Conservation (phyloP, 2,888 invertebrate species). For the Euzetes globulus region DNA sequence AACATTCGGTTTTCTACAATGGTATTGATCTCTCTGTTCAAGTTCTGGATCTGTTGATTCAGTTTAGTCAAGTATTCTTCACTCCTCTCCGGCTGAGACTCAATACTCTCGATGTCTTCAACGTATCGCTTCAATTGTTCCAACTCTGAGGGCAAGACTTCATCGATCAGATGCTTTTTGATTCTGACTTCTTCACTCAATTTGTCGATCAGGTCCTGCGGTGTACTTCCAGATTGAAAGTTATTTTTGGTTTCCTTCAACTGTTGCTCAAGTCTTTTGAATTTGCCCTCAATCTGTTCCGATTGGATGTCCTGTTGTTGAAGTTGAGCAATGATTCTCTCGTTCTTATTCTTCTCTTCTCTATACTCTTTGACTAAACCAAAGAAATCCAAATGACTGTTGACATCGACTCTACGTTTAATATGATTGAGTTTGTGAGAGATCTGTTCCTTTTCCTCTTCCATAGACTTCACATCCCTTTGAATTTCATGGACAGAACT, state of each 20-base stretch:
- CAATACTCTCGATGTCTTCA: conserved; percentile 49
- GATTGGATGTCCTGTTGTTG: conserved; percentile 6
- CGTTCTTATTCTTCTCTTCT: conserved; percentile 34
- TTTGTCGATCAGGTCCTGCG: conserved; percentile 59
- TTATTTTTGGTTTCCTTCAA: neutral
- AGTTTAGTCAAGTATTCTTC: conserved; percentile 32
- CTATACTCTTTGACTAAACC: conserved; percentile 44
- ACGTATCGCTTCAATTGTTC: conserved; percentile 63
- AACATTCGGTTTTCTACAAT: conserved; percentile 64
- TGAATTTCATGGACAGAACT: conserved; percentile 67
- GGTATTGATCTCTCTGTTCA: conserved; percentile 59
- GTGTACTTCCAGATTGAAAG: neutral
- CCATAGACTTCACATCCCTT: conserved; percentile 75
- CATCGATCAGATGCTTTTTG: conserved; percentile 65
- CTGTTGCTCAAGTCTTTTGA: conserved; percentile 22
- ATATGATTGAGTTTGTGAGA: conserved; percentile 56
- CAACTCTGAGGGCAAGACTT: conserved; percentile 69
- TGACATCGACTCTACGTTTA: conserved; percentile 53
- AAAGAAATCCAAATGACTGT: conserved; percentile 53
- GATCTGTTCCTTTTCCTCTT: conserved; percentile 72
- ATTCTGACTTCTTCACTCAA: conserved; percentile 68
- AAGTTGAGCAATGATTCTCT: conserved; percentile 30
- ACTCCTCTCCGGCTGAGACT: conserved; percentile 14
- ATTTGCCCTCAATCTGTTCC: conserved; percentile 7
- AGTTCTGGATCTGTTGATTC: conserved; percentile 49